Evolutionary conservation across 1,140 invertebrate genomes (phyloP), one percentile per base, ranked within the genome.

Genomic region (Drosophila sechellia): DNA sequence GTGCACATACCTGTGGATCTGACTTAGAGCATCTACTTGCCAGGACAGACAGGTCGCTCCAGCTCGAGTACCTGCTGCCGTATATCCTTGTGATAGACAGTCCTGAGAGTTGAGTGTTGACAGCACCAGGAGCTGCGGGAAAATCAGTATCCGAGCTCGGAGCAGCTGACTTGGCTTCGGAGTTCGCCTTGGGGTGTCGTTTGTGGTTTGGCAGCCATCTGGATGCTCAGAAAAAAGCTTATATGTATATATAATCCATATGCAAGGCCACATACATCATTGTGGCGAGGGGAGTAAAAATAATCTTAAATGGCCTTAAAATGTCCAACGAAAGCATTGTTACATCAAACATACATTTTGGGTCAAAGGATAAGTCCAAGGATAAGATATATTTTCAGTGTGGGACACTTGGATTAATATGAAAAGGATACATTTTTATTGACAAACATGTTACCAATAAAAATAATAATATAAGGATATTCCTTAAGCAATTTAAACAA

Each of bases 11-110:
- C 71, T 75, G 71, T 75, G 55, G 69, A 70, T 37, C 17, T 60
- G 69, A 52, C 71, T 75, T 27, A 54, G 59, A 52, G 71, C 46
- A 76, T 65, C 73, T 42, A 56, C 52, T 76, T 56, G 65, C 52
- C 65, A 71, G 52, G 43, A 35, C 65, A 57, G 52, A 49, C 65
- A 71, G 68, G 65, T 49, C 22, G 68, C 60, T 40, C 40, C 13
- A 49, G 50, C 56, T 70, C 69, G 45, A 57, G 56, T 48, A 66
- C 25, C 35, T 17, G 59, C 63, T 66, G 35, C 63, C 59, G 31
- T 60, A 48, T 20, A 72, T 15, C 57, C 34, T 39, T 40, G 49
- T 81, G 73, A 84, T 77, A 68, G 77, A 81, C 81, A 77, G 61
- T 56, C 22, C 53, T 52, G 46, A 34, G 54, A 40, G 68, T 64